A percentile compares a stretch with the other conserved stretches of the same genome.
phyloP scores from a whole-genome alignment of 1,140 invertebrate species.

The Lamellibrachia luymesi region DNA sequence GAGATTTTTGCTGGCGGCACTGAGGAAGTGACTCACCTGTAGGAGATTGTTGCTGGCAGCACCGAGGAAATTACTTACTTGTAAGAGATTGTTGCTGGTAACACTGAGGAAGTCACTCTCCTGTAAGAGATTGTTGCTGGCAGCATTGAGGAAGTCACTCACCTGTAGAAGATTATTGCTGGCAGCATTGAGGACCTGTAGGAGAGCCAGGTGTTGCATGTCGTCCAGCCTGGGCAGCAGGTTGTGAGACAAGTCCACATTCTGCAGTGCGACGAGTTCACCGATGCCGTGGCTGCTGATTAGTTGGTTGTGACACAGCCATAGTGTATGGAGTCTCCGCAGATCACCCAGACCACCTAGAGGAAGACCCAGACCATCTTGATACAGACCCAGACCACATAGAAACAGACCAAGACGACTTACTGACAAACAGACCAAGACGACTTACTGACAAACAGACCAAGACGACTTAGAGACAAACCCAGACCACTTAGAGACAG shows the following conservation, averaged over 20 bases:
- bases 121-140: constrained; percentile 8
- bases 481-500: too few relatives aligned
- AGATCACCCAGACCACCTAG: constrained; percentile 41
- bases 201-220: constrained; percentile 44
- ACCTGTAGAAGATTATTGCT: constrained; percentile 12
- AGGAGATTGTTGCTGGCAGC: too few relatives aligned
- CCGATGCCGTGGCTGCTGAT: constrained; percentile 42
- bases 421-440: too few relatives aligned
- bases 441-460: too few relatives aligned
- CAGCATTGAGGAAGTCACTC: background rate
- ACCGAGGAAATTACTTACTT: too few relatives aligned
- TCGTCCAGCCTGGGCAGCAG: constrained; percentile 41
- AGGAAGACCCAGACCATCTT: too few relatives aligned
- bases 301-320: constrained; percentile 46
- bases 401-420: too few relatives aligned
- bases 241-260: constrained; percentile 46
- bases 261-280: constrained; percentile 42
- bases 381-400: too few relatives aligned
- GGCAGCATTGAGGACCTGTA: constrained; percentile 27
- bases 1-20: too few relatives aligned
- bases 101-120: background rate
- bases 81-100: too few relatives aligned
- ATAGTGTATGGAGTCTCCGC: constrained; percentile 43
- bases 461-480: too few relatives aligned
- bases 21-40: too few relatives aligned